Evolutionary conservation across 2,113 vertebrate genomes (phyloP).

Genomic region (Onychorhynchus coronatus): DNA sequence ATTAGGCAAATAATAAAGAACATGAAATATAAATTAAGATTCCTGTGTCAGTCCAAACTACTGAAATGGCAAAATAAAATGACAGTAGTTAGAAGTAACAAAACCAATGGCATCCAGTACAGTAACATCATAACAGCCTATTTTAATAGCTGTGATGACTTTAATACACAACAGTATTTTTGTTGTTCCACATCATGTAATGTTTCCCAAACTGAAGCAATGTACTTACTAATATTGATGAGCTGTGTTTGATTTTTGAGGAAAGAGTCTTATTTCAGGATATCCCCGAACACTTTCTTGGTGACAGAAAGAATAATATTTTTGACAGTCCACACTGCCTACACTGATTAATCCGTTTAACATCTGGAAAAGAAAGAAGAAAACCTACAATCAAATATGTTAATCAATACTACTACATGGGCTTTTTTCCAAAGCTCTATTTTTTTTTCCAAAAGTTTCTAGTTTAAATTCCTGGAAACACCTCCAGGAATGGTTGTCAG

Average conservation of each 20-base stretch:
- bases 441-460: accelerated
- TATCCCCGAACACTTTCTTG: constrained; percentile 85
- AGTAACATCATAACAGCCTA: background rate
- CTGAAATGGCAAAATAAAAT: background rate
- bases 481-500: background rate
- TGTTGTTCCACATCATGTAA: background rate
- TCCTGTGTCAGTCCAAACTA: background rate
- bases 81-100: background rate
- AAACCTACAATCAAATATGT: background rate
- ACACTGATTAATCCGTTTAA: constrained; percentile 83
- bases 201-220: background rate
- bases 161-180: background rate
- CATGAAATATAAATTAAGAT: background rate
- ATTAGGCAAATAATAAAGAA: background rate
- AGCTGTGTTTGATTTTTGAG: constrained; percentile 70
- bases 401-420: background rate
- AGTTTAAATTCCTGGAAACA: background rate
- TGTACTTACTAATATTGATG: constrained; percentile 82
- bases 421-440: background rate
- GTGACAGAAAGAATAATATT: constrained; percentile 86
- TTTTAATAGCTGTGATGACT: background rate
- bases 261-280: constrained; percentile 92
- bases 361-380: constrained; percentile 65
- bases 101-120: background rate
- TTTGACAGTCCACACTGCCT: constrained; percentile 93